Conservation (phyloP, 1,140 invertebrate genomes). For the Ceratosolen solmsi region DNA sequence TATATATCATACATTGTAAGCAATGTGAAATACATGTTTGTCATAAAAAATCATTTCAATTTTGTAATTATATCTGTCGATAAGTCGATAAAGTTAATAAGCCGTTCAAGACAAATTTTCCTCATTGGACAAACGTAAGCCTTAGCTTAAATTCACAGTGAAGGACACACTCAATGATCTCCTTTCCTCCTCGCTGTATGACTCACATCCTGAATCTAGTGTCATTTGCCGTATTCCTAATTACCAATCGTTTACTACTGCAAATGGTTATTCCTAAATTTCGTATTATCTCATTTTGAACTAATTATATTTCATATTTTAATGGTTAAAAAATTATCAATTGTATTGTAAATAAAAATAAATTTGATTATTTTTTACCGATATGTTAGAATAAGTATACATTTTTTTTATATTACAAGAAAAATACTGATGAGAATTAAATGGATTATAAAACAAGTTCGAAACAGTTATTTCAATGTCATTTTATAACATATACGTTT, state of each 20-base stretch:
- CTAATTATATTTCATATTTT: not conserved
- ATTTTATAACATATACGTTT: no score
- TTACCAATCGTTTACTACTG: not conserved
- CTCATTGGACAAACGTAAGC: not conserved
- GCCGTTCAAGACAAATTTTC: constrained; percentile 1
- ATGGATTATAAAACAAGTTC: no score
- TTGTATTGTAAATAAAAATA: not conserved
- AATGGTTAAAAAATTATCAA: not conserved
- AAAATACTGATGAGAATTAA: no score
- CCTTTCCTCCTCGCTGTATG: constrained; percentile 12
- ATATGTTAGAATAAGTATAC: no score
- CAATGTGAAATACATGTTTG: not conserved
- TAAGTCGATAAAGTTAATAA: constrained; percentile 10
- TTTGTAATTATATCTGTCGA: constrained; percentile 4
- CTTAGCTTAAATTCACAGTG: not conserved
- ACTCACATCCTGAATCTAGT: not conserved
- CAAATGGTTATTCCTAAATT: no score
- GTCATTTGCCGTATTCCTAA: not conserved
- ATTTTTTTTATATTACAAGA: no score
- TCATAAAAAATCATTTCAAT: not conserved
- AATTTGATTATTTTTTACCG: no score
- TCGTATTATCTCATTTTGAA: no score
- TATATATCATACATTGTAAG: not conserved
- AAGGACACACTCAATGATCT: constrained; percentile 19
- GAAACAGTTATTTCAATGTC: no score